Base-by-base conservation (phyloP, 2,113 vertebrate species). In the Rhinolophus sinicus region DNA sequence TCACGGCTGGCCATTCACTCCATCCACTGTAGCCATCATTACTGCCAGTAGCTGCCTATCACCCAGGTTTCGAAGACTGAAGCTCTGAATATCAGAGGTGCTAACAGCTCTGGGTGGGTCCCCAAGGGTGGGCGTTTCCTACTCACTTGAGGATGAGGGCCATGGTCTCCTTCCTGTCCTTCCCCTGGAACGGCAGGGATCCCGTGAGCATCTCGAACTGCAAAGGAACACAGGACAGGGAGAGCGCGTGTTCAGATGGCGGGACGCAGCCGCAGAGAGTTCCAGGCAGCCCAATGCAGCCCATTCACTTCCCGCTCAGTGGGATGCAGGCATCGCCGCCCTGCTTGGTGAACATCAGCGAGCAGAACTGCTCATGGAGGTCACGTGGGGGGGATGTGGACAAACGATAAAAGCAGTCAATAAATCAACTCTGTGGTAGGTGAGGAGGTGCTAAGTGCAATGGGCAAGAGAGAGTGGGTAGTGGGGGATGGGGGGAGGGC, bases 191-290 rank as follows among this genome's bases (percentile, higher is more conserved):
- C 0, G 99, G 99, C 96, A 99, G 98, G 0, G 99, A 99, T 70
- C 99, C 99, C 0, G 99, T 99, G 98, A 99, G 98, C 99, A 99
- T 99, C 98, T 99, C 99, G 97, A 99, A 99, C 99, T 99, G 98
- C 47, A 98, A 97, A 94, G 73, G 4, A 95, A 97, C 8, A 97
- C 58, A 38, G 93, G 86, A 75, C 73, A 50, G 0, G 2, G 11
- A 80, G 81, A 97, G 93, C 2, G 93, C 2, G 65, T 1, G 16
- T 21, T 69, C 8, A 0, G 33, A 5, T 0, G 13, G 40, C 40
- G 13, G 13, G 26, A 19, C 0, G 38, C 26, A 2, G 3, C 72
- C 8, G 11, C 52, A 18, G 14, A 54, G 14, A 54, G 52, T 13
- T 13, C 47, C 47, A 50, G 47, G 47, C 9, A 50, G 47, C 11